Conservation (phyloP, 2,888 invertebrate genomes). For the Xylota sylvarum region DNA sequence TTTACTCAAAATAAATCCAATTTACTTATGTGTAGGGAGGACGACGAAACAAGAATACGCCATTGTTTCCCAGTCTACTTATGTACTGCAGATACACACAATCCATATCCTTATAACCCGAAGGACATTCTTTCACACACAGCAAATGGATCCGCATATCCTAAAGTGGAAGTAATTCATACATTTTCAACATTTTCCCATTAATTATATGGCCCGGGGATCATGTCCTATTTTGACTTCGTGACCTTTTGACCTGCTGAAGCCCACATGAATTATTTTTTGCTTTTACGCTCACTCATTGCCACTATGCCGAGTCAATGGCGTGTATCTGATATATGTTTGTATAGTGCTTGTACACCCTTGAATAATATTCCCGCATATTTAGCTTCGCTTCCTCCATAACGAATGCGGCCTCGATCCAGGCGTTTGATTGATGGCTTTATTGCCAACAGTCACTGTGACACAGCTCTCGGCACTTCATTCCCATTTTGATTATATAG, state of each 20-base stretch:
- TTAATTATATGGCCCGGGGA: conserved; percentile 40
- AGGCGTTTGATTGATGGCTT: conserved; percentile 67
- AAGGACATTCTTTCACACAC: conserved; percentile 29
- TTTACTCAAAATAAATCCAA: conserved; percentile 30
- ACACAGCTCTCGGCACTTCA: conserved; percentile 25
- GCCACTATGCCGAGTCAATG: conserved; percentile 42
- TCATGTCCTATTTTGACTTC: conserved; percentile 44
- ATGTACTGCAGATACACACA: neutral
- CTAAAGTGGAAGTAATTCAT: conserved; percentile 8
- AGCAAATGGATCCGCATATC: conserved; percentile 1
- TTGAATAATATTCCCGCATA: conserved; percentile 70
- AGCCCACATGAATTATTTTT: conserved; percentile 68
- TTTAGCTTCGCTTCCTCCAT: conserved; percentile 33
- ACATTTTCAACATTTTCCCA: conserved; percentile 33
- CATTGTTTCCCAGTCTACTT: neutral
- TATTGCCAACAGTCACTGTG: conserved; percentile 53
- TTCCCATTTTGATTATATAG: conserved; percentile 34
- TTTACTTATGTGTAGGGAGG: conserved; percentile 5
- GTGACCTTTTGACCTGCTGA: conserved; percentile 67
- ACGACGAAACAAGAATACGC: neutral
- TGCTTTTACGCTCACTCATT: conserved; percentile 22
- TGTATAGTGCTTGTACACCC: too few relatives aligned
- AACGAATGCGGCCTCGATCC: conserved; percentile 1
- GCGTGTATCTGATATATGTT: conserved; percentile 26
- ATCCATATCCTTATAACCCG: neutral